Conservation (phyloP, 2,888 invertebrate species). For the Allygus modestus region DNA sequence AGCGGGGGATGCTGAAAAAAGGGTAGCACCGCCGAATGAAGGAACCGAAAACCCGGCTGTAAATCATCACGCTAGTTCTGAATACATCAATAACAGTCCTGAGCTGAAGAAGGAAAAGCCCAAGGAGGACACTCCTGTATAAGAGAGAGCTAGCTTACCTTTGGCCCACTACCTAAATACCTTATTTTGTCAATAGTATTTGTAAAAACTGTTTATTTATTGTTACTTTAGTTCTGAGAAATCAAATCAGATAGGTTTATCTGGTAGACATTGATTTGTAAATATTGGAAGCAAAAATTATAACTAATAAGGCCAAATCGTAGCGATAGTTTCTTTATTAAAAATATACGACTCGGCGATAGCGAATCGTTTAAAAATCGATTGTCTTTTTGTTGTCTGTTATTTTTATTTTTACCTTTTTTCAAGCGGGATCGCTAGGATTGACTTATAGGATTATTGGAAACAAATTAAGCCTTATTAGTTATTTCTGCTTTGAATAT, state of each 20-base stretch:
- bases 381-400: no score
- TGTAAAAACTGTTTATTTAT: constrained; percentile 46
- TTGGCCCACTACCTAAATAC: constrained; percentile 2
- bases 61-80: constrained; percentile 77
- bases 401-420: no score
- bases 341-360: no score
- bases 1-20: constrained; percentile 69
- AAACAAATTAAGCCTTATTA: constrained; percentile 20
- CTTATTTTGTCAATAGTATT: constrained; percentile 25
- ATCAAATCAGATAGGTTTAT: constrained; percentile 4
- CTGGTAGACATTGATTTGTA: constrained; percentile 1
- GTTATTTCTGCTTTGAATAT: constrained; percentile 20
- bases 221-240: constrained; percentile 31
- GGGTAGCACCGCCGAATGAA: constrained; percentile 72
- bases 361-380: no score
- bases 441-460: no score
- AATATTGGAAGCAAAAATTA: constrained; percentile 3
- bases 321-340: neutral
- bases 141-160: constrained; percentile 68
- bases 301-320: constrained; percentile 13
- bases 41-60: constrained; percentile 73
- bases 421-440: no score
- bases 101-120: constrained; percentile 78
- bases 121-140: constrained; percentile 80
- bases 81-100: constrained; percentile 76